Evolutionary conservation across 53 echinoderm and acorn worm genomes (phyloP).

Genomic region (Astropecten irregularis): DNA sequence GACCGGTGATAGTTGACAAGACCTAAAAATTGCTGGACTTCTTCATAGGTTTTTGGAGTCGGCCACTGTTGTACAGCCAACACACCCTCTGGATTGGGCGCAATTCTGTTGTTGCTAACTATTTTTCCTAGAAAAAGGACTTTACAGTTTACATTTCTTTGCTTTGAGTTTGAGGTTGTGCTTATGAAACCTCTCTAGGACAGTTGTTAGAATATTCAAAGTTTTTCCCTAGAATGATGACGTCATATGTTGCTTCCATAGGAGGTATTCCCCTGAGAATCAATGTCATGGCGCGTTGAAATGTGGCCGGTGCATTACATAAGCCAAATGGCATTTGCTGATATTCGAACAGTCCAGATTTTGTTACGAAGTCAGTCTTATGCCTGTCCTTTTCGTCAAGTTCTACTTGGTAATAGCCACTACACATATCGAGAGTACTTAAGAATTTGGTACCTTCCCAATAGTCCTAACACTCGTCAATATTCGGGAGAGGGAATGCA

Average conservation of each 20-base stretch:
- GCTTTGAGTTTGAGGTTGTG: slow-evolving; percentile 43
- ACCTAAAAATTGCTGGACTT: slow-evolving; percentile 45
- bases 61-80: slow-evolving; percentile 15
- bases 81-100: slow-evolving; percentile 10
- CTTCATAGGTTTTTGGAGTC: too few species aligned
- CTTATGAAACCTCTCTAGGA: slow-evolving; percentile 17
- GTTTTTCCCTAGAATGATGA: slow-evolving; percentile 29
- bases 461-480: slow-evolving; percentile 67
- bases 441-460: slow-evolving; percentile 53
- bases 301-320: slow-evolving; percentile 50
- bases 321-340: slow-evolving; percentile 16
- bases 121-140: slow-evolving; percentile 35
- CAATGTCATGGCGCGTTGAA: slow-evolving; percentile 6
- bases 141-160: slow-evolving; percentile 26
- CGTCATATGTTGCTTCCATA: slow-evolving; percentile 57
- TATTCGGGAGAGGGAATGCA: slow-evolving; percentile 72
- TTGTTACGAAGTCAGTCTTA: slow-evolving; percentile 61
- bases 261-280: neutral
- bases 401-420: slow-evolving; percentile 61
- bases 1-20: slow-evolving; percentile 43
- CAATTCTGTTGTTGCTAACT: neutral
- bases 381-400: slow-evolving; percentile 38
- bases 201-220: slow-evolving; percentile 50
- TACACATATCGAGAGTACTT: slow-evolving; percentile 50
- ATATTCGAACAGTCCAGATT: slow-evolving; percentile 25